These are phyloP conservation scores for Sciaenops ocellatus DNA, from an alignment of 2,797 vertebrate genomes.

Conservation along the genomic window DNA sequence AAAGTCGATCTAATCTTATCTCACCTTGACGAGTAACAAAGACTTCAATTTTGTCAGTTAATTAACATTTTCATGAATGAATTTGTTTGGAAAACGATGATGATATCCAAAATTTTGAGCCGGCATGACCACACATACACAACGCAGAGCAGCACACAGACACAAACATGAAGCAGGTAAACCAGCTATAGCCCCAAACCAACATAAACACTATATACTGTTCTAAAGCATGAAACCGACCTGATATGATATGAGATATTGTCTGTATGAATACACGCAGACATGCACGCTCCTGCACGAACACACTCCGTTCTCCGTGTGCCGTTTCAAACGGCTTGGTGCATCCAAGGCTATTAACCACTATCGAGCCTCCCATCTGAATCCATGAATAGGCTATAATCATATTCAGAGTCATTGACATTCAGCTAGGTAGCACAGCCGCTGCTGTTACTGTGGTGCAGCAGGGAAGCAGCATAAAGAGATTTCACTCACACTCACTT, in stretches of 20 bases:
- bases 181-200: not conserved
- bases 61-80: not conserved
- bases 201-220: not conserved
- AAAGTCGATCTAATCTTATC: too few species aligned
- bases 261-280: not conserved
- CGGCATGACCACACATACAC: not conserved
- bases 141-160: not conserved
- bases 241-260: not conserved
- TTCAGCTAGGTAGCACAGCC: conserved; percentile 59
- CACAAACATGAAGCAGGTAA: not conserved
- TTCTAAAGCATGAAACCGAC: conserved; percentile 18
- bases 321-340: conserved; percentile 49
- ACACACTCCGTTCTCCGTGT: conserved; percentile 32
- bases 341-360: conserved; percentile 65
- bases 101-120: not conserved
- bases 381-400: conserved; percentile 75
- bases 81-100: not conserved
- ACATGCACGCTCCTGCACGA: conserved; percentile 17
- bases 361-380: conserved; percentile 71
- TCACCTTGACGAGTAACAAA: too few species aligned
- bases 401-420: conserved; percentile 75
- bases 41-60: too few species aligned
- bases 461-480: conserved; percentile 36
- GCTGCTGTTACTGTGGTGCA: conserved; percentile 58
- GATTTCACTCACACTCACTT: conserved; percentile 43